Evolutionary conservation across 2,888 invertebrate genomes (phyloP).

Genomic region (Mythimna loreyi): DNA sequence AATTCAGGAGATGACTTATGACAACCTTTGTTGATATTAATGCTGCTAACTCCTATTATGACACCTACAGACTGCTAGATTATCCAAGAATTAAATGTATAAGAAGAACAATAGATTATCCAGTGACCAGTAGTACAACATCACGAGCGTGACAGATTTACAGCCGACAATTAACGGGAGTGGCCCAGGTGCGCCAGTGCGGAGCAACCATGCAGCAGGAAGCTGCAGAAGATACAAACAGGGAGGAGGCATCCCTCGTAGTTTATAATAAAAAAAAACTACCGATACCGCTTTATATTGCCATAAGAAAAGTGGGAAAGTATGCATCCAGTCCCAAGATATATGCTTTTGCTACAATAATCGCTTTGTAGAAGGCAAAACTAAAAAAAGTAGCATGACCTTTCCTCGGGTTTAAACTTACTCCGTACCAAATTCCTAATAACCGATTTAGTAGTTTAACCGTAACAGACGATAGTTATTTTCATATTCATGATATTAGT

Average conservation of each 20-base stretch:
- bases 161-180: conserved; percentile 54
- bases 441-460: no score
- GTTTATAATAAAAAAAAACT: not conserved
- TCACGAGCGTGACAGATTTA: conserved; percentile 61
- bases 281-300: no score
- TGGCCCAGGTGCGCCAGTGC: conserved; percentile 50
- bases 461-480: no score
- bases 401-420: no score
- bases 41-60: not conserved
- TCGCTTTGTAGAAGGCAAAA: no score
- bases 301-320: not conserved
- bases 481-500: no score
- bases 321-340: not conserved
- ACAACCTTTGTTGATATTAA: not conserved
- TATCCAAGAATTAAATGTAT: conserved; percentile 15
- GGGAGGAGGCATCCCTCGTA: not conserved
- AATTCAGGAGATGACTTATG: not conserved
- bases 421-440: no score
- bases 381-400: no score
- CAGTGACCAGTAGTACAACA: conserved; percentile 17
- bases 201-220: conserved; percentile 14
- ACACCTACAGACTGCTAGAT: conserved; percentile 4
- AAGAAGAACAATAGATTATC: conserved; percentile 9
- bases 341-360: not conserved
- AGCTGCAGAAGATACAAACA: conserved; percentile 16